Conservation (phyloP, 2,113 vertebrate genomes). For the Burhinus bistriatus region DNA sequence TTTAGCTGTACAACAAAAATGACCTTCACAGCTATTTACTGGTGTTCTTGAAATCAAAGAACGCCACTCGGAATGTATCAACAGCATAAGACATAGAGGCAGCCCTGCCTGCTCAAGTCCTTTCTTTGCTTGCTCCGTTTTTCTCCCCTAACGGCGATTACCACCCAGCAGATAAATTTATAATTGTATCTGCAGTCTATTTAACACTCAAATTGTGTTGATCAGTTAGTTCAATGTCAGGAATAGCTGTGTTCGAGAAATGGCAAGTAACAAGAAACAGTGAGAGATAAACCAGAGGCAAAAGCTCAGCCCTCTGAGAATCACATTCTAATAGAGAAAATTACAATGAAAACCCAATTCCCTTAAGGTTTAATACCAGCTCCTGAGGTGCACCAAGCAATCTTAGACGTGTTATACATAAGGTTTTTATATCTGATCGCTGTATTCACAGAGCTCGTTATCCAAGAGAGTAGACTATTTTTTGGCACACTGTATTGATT, state of each 20-base stretch:
- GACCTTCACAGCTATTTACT: rapidly evolving
- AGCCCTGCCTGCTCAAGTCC: neutral
- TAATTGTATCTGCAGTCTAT: neutral
- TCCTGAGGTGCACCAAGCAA: neutral
- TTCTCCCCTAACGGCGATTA: neutral
- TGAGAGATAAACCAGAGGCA: neutral
- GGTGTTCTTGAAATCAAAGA: neutral
- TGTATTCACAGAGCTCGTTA: neutral
- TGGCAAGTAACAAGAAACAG: rapidly evolving
- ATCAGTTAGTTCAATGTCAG: neutral
- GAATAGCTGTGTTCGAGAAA: neutral
- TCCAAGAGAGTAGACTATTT: too few relatives aligned
- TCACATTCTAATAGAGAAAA: neutral
- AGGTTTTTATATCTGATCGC: neutral
- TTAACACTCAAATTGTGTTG: neutral
- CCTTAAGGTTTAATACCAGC: neutral
- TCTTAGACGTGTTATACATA: neutral
- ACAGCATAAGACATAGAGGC: neutral
- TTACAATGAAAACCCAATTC: neutral
- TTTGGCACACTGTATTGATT: neutral
- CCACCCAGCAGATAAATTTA: neutral
- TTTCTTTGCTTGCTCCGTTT: neutral
- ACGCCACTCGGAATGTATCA: neutral
- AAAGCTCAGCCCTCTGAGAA: neutral
- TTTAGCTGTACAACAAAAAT: neutral